Base-by-base conservation (phyloP, 2,888 invertebrate species). In the Pollenia labialis region DNA sequence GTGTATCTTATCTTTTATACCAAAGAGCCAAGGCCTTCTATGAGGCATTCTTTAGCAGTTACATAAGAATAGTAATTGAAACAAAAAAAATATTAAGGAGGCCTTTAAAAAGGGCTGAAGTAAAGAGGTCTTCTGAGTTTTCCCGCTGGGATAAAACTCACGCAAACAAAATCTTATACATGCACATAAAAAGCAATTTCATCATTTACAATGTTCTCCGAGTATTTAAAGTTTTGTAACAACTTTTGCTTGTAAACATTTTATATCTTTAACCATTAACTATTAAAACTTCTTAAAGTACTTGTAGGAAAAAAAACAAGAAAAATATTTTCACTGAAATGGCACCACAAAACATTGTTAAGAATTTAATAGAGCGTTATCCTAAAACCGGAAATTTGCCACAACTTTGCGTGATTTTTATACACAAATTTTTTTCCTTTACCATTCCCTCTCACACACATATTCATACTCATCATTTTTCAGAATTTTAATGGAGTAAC, bases 401-500 rank as follows among this genome's bases (percentile, higher is more conserved):
- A 85, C 81, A 85, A 85, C 64, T 81, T 76, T 82, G 82, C 76
- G 76, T 82, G 76, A 69, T 76, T 76, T 76, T 76, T 54, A 64
- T 54, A 64, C 11, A 54, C 11, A 44, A 14, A 40, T 56, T 46
- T 52, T 32, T 32, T 42, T 42, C n/a, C 10, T 48, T 1, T 58
- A 44, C 4, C 0, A 32, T 32, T 6, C 32, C 0, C 32, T 6
- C 32, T 6, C 6, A 32, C 0, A 32, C 32, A 6, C 32, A 32
- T 0, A 32, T 48, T 4, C 23, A 9, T 44, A 44, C 12, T 56
- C 10, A 42, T 58, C 3, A 68, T 58, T 62, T 76, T 42, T 10
- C 11, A 50, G 32, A 58, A 60, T 18, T 54, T 62, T 10, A 62
- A 54, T 54, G 18, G 80, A 46, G 64, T 56, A 54, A 11, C 46